phyloP scores from a whole-genome alignment of 1,140 invertebrate species.

The Euwallacea similis region DNA sequence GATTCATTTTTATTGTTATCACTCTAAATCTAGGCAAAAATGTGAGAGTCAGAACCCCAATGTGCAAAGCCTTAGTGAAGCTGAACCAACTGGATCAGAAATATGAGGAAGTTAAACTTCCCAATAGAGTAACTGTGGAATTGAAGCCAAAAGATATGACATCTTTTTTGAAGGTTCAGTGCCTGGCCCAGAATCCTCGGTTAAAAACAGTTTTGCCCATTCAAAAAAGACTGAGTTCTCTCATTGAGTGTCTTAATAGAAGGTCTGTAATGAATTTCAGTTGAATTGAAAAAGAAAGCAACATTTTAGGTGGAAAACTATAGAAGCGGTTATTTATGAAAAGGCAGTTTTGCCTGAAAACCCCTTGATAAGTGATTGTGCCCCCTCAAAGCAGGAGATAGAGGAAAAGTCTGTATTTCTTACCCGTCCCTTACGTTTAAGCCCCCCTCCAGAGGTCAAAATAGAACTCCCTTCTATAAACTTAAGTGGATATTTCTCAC shows the following conservation, averaged over 20 bases:
- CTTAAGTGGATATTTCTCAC: slow-evolving; percentile 66
- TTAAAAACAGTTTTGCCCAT: slow-evolving; percentile 72
- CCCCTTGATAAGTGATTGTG: slow-evolving; percentile 41
- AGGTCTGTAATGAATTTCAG: slow-evolving; percentile 64
- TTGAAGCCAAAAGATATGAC: slow-evolving; percentile 75
- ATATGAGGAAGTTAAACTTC: slow-evolving; percentile 76
- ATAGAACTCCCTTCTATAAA: slow-evolving; percentile 71
- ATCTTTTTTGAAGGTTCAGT: slow-evolving; percentile 83
- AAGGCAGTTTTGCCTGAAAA: slow-evolving; percentile 42
- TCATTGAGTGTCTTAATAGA: slow-evolving; percentile 76
- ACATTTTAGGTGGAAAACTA: slow-evolving; percentile 32
- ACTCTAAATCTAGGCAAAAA: slow-evolving; percentile 60
- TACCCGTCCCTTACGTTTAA: slow-evolving; percentile 52
- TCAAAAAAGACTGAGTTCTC: slow-evolving; percentile 70
- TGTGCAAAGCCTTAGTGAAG: slow-evolving; percentile 84
- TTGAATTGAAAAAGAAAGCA: background rate
- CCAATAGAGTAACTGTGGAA: slow-evolving; percentile 76
- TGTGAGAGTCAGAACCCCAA: slow-evolving; percentile 85
- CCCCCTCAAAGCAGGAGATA: slow-evolving; percentile 39
- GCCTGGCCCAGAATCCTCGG: slow-evolving; percentile 88
- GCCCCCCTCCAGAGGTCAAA: slow-evolving; percentile 60
- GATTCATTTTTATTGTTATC: background rate
- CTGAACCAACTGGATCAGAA: slow-evolving; percentile 86
- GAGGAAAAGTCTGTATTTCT: slow-evolving; percentile 38
- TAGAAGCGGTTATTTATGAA: slow-evolving; percentile 43